Conservation (phyloP, 2,888 invertebrate species). For the Drosophila quasianomalipes region DNA sequence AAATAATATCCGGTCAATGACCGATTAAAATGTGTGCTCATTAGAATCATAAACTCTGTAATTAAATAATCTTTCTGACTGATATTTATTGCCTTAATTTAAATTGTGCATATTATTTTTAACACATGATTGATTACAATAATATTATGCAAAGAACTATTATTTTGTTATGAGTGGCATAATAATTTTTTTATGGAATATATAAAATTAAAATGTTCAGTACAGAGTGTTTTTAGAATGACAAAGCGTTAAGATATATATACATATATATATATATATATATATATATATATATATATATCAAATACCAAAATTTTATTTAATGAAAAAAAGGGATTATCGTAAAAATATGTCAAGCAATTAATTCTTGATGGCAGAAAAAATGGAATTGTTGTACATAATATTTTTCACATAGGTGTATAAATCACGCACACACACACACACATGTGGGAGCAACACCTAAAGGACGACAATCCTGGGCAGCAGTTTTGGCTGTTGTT, state of each 20-base stretch:
- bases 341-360: neutral
- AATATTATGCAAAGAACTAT: neutral
- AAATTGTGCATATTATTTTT: slow-evolving; percentile 1
- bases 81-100: neutral
- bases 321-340: neutral
- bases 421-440: neutral
- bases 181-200: neutral
- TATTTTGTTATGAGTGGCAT: neutral
- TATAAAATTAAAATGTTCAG: neutral
- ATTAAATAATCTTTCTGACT: neutral
- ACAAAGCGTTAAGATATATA: no score
- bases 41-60: neutral
- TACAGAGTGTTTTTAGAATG: neutral
- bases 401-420: slow-evolving; percentile 3
- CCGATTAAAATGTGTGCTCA: neutral
- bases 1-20: neutral
- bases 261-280: neutral
- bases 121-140: neutral
- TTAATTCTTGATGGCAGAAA: neutral
- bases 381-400: neutral
- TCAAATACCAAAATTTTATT: neutral
- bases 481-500: slow-evolving; percentile 12
- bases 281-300: neutral
- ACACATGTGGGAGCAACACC: slow-evolving; percentile 27
- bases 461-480: slow-evolving; percentile 40